Evolutionary conservation across 2,888 invertebrate species (phyloP).

Genomic region (Tenthredo amoena): DNA sequence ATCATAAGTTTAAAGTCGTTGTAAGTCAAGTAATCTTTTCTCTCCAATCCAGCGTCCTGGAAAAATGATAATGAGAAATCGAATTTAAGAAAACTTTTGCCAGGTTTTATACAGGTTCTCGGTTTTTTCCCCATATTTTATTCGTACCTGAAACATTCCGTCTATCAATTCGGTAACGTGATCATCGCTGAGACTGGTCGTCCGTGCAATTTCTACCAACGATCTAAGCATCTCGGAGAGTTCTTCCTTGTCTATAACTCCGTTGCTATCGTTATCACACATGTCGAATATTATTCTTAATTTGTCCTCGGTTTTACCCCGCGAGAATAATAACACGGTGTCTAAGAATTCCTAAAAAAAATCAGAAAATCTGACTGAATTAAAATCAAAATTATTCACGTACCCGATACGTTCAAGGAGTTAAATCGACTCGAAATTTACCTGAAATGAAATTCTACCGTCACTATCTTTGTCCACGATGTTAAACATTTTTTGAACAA

Average conservation of each 20-base stretch:
- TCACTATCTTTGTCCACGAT: conserved; percentile 97
- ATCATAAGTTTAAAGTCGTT: conserved; percentile 97
- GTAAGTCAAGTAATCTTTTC: conserved; percentile 94
- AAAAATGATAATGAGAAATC: conserved; percentile 3
- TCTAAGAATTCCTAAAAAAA: conserved; percentile 91
- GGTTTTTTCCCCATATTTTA: conserved; percentile 63
- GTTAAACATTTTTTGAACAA: conserved; percentile 98
- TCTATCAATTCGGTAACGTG: conserved; percentile 95
- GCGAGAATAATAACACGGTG: conserved; percentile 94
- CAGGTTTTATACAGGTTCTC: background rate
- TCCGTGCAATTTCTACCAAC: conserved; percentile 94
- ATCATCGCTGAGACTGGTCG: conserved; percentile 93
- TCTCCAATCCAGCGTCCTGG: conserved; percentile 92
- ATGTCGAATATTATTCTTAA: conserved; percentile 97
- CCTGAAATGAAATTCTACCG: conserved; percentile 95
- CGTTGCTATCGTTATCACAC: conserved; percentile 97
- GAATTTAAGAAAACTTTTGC: conserved; percentile 40
- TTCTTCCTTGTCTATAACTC: conserved; percentile 96
- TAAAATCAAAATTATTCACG: conserved; percentile 14
- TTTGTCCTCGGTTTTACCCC: conserved; percentile 96
- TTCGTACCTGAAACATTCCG: conserved; percentile 91
- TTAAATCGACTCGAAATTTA: conserved; percentile 68
- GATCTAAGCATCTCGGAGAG: conserved; percentile 96
- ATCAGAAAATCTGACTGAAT: background rate
- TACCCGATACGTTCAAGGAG: background rate